Percentiles rank a stretch among this genome's conserved stretches.
These are phyloP conservation scores for Nesidiocoris tenuis DNA, from an alignment of 2,888 invertebrate genomes.

Conservation along the genomic window DNA sequence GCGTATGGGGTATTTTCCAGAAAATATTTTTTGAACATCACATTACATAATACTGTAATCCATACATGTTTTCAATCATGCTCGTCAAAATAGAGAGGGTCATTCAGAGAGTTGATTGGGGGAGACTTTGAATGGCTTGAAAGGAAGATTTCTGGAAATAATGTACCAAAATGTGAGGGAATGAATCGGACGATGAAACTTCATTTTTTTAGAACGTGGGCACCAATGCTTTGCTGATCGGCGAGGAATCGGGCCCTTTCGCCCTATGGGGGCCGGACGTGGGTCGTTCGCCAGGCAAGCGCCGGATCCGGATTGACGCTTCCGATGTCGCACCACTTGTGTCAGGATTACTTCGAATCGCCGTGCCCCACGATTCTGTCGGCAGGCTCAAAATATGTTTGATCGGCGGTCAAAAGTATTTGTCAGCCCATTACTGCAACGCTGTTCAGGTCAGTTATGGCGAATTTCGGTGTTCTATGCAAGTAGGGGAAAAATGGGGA, in stretches of 20 bases:
- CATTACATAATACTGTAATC: too few species aligned
- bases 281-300: too few species aligned
- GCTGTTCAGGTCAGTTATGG: constrained; percentile 16
- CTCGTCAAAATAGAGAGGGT: too few species aligned
- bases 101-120: too few species aligned
- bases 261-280: constrained; percentile 23
- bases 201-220: background rate
- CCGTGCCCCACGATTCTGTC: constrained; percentile 22
- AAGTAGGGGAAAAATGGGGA: too few species aligned
- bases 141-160: too few species aligned
- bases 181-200: too few species aligned
- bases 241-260: constrained; percentile 19
- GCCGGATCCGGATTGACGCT: background rate
- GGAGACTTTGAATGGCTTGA: too few species aligned
- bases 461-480: too few species aligned
- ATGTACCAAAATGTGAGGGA: too few species aligned
- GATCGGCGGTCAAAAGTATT: background rate
- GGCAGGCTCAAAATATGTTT: background rate
- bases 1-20: background rate
- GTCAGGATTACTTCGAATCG: background rate
- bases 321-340: constrained; percentile 29
- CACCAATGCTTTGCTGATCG: constrained; percentile 19
- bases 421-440: constrained; percentile 15
- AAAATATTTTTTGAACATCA: too few species aligned
- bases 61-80: too few species aligned